Conservation (phyloP, 2,888 invertebrate genomes). For the Oasisia sp. region DNA sequence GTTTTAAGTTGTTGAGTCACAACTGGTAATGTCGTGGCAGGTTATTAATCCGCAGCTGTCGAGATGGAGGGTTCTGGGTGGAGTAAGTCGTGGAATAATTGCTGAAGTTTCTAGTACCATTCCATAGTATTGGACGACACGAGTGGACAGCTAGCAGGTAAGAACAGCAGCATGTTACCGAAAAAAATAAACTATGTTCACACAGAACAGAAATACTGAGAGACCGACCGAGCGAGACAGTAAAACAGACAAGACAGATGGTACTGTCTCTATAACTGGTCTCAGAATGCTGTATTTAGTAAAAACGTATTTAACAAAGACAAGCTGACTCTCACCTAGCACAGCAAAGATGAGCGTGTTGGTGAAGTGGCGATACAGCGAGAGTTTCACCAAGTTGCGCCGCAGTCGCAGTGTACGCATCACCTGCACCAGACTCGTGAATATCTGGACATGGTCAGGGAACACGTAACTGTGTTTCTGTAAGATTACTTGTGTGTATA, state of each 20-base stretch:
- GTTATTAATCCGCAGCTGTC: background rate
- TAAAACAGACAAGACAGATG: too few species aligned
- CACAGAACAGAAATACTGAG: too few species aligned
- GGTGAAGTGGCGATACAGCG: conserved; percentile 91
- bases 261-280: too few species aligned
- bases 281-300: too few species aligned
- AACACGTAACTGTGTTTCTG: conserved; percentile 22
- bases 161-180: too few species aligned
- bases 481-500: background rate
- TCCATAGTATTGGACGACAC: too few species aligned
- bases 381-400: conserved; percentile 89
- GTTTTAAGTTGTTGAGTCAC: background rate
- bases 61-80: background rate
- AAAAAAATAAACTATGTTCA: too few species aligned
- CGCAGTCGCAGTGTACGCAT: conserved; percentile 87
- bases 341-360: conserved; percentile 93
- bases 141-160: too few species aligned
- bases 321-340: conserved; percentile 66
- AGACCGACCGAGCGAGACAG: too few species aligned
- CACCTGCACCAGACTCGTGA: conserved; percentile 80
- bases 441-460: conserved; percentile 63
- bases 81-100: too few species aligned
- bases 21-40: background rate
- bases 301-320: background rate
- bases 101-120: too few species aligned